These are phyloP conservation scores for Lacerta agilis DNA, from an alignment of 2,797 vertebrate species.

Conservation along the genomic window DNA sequence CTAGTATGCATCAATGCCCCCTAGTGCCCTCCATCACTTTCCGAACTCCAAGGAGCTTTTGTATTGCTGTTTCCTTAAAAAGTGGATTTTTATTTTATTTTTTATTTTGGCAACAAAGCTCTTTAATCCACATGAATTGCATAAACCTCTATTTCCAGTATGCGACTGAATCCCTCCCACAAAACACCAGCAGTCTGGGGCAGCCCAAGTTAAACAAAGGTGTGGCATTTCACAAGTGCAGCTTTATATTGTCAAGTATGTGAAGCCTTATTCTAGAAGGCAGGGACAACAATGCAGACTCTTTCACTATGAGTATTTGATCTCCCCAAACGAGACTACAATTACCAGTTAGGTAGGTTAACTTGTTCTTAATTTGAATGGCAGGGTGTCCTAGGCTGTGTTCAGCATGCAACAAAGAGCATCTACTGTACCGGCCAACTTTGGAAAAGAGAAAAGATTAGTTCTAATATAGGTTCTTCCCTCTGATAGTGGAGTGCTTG, in stretches of 20 bases:
- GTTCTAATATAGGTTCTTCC: not conserved
- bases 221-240: slow-evolving; percentile 46
- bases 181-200: no score
- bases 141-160: no score
- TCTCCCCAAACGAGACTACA: slow-evolving; percentile 14
- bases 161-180: no score
- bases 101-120: no score
- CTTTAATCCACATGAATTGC: no score
- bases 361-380: not conserved
- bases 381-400: not conserved
- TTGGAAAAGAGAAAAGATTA: not conserved
- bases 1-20: no score
- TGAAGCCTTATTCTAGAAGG: slow-evolving; percentile 32
- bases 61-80: no score
- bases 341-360: not conserved
- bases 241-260: slow-evolving; percentile 38
- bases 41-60: no score
- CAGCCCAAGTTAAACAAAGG: slow-evolving; percentile 48
- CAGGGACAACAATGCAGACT: slow-evolving; percentile 47
- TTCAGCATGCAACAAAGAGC: not conserved
- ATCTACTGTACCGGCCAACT: not conserved
- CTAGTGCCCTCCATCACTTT: no score
- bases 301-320: slow-evolving; percentile 44
- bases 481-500: not conserved
- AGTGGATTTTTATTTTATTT: no score